Conservation (phyloP, 2,888 invertebrate genomes). For the Clivina fossor region DNA sequence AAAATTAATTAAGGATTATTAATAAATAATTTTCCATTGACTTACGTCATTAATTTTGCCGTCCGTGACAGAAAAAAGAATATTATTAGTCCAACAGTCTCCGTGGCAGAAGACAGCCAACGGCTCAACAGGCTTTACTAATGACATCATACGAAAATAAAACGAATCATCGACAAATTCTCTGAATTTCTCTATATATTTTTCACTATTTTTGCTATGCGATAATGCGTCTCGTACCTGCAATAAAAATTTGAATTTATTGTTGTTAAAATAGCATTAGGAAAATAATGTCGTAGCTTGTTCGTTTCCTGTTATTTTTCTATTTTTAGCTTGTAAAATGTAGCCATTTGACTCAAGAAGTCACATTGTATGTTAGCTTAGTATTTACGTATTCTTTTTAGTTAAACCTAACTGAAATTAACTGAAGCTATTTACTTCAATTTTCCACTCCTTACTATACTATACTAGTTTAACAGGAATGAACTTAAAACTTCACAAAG, state of each 20-base stretch:
- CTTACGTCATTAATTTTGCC: slow-evolving; percentile 59
- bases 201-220: slow-evolving; percentile 52
- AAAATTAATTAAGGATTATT: too few relatives aligned
- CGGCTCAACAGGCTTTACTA: slow-evolving; percentile 64
- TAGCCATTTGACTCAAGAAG: slow-evolving; percentile 40
- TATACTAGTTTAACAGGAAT: too few relatives aligned
- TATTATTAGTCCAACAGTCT: slow-evolving; percentile 76
- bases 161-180: slow-evolving; percentile 65
- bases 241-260: slow-evolving; percentile 5
- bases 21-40: neutral
- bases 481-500: too few relatives aligned
- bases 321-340: slow-evolving; percentile 34
- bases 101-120: slow-evolving; percentile 73
- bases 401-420: too few relatives aligned
- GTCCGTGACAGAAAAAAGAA: slow-evolving; percentile 60
- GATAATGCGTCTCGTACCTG: slow-evolving; percentile 47
- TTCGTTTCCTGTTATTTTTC: neutral
- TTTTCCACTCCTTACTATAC: too few relatives aligned
- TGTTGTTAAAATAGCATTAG: neutral
- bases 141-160: slow-evolving; percentile 67
- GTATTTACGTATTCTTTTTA: slow-evolving; percentile 4
- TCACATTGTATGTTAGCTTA: slow-evolving; percentile 4
- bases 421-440: too few relatives aligned
- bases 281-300: neutral
- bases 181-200: slow-evolving; percentile 62